These are phyloP conservation scores for Steatocranus sp. DNA, from an alignment of 2,797 vertebrate species.

Conservation along the genomic window DNA sequence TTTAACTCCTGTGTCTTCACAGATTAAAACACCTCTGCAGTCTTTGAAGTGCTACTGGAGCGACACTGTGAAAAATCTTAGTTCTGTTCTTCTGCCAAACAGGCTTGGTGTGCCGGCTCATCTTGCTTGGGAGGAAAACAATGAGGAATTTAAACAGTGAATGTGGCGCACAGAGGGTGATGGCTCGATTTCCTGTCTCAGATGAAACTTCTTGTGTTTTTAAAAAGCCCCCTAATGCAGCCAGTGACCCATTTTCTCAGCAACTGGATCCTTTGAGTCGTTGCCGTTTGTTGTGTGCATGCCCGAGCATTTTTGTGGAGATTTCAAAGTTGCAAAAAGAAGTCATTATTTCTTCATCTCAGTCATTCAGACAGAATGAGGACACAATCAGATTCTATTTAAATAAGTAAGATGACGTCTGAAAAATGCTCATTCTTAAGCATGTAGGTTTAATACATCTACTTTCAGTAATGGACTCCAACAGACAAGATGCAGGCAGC, in stretches of 20 bases:
- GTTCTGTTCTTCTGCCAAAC: constrained; percentile 41
- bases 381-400: constrained; percentile 52
- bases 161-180: constrained; percentile 13
- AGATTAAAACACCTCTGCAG: constrained; percentile 58
- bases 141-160: constrained; percentile 25
- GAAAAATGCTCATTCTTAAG: constrained; percentile 23
- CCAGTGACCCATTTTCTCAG: constrained; percentile 61
- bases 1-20: constrained; percentile 34
- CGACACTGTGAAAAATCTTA: constrained; percentile 26
- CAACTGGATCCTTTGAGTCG: constrained; percentile 37
- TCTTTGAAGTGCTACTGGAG: constrained; percentile 44
- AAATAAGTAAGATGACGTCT: constrained; percentile 51
- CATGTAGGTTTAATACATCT: neutral
- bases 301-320: constrained; percentile 13
- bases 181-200: constrained; percentile 42
- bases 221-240: constrained; percentile 50
- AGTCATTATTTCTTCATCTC: constrained; percentile 65
- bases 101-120: neutral
- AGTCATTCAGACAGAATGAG: constrained; percentile 67
- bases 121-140: constrained; percentile 36
- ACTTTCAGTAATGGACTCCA: neutral
- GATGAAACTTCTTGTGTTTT: constrained; percentile 36
- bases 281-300: constrained; percentile 34
- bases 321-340: constrained; percentile 46
- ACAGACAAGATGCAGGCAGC: neutral